These are phyloP conservation scores for Polylopha cassiicola DNA, from an alignment of 2,888 invertebrate species.

Conservation along the genomic window DNA sequence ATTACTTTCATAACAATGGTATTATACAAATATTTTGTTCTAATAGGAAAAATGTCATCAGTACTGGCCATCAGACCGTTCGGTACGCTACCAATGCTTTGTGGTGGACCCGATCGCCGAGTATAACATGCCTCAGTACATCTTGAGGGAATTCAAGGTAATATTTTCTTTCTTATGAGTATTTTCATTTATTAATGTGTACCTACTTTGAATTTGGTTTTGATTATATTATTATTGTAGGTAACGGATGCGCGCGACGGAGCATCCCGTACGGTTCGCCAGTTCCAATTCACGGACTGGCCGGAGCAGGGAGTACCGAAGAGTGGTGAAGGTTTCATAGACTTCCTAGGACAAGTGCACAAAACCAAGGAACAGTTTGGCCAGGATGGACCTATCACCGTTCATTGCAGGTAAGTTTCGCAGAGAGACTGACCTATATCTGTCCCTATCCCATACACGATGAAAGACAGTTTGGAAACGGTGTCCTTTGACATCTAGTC, in stretches of 20 bases:
- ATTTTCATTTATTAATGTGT: constrained; percentile 4
- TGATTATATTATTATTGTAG: constrained; percentile 38
- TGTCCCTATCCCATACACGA: no score
- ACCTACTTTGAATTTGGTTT: constrained; percentile 5
- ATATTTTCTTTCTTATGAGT: background rate
- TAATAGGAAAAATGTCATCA: constrained; percentile 98
- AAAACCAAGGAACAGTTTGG: constrained; percentile 99
- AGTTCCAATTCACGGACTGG: constrained; percentile 98
- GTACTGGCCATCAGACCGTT: constrained; percentile 99
- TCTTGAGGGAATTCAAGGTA: constrained; percentile 97
- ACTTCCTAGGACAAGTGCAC: constrained; percentile 99
- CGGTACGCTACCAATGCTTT: constrained; percentile 97
- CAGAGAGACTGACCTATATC: no score
- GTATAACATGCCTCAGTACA: constrained; percentile 99
- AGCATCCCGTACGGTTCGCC: constrained; percentile 95
- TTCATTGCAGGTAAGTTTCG: constrained; percentile 90
- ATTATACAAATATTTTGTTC: constrained; percentile 20
- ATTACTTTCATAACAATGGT: background rate
- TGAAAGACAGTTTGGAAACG: no score
- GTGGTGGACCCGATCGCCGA: constrained; percentile 99
- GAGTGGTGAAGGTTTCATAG: constrained; percentile 98
- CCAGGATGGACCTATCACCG: constrained; percentile 99
- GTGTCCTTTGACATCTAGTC: no score
- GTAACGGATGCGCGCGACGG: constrained; percentile 98
- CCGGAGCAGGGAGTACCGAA: constrained; percentile 98